Evolutionary conservation across 2,797 vertebrate genomes (phyloP).

Genomic region (Macropus fuliginosus): DNA sequence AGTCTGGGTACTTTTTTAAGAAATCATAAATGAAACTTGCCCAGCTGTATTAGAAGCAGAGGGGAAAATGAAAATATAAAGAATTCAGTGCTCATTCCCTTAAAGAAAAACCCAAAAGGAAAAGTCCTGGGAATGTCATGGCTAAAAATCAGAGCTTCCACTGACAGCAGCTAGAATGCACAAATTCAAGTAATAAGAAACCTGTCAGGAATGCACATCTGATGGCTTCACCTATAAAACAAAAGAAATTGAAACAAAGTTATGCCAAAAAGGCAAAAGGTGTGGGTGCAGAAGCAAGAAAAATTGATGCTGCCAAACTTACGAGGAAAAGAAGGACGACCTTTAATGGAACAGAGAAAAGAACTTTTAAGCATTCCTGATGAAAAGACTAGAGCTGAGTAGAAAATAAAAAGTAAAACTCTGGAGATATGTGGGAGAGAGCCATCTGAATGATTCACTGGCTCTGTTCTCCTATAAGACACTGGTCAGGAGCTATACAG

Average conservation of each 20-base stretch:
- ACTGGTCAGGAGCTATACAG: background rate
- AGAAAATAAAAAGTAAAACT: background rate
- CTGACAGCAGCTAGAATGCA: no score
- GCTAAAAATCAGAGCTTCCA: no score
- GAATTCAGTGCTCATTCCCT: no score
- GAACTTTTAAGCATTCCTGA: background rate
- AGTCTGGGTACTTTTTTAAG: background rate
- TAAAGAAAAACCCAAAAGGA: no score
- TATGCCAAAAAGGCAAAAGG: background rate
- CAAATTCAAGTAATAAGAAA: background rate
- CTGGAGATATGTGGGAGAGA: background rate
- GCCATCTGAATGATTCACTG: background rate
- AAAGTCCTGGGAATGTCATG: no score
- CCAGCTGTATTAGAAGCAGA: no score
- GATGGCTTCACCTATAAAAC: background rate
- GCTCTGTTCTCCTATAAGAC: background rate
- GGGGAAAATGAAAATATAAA: no score
- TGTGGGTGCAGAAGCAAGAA: background rate
- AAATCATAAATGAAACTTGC: background rate
- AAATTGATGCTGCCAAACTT: background rate
- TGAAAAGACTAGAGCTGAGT: background rate
- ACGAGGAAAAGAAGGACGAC: background rate
- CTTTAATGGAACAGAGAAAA: background rate
- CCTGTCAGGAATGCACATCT: background rate
- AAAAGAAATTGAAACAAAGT: background rate